Base-by-base conservation (phyloP, 2,797 vertebrate species). In the Gypaetus barbatus region DNA sequence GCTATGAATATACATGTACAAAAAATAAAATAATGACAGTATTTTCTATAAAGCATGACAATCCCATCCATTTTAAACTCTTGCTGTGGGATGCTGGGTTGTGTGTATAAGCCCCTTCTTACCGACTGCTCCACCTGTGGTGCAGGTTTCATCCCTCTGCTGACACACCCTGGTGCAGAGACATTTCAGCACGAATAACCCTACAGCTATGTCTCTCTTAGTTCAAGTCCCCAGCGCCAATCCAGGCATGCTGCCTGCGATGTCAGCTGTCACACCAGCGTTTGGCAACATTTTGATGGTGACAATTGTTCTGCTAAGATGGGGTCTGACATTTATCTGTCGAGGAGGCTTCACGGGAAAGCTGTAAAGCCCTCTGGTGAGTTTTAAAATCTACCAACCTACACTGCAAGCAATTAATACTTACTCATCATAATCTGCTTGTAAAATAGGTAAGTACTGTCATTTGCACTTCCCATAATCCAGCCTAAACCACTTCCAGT, bases 371-470 rank as follows among this genome's bases (percentile, higher is more conserved):
- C 73, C 48, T 57, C 31, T 43, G 52, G 27, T 75, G 83, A 90
- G 65, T 84, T 88, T 80, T 56, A 64, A 83, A 70, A 68, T 51
- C 57, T 35, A 25, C 14, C 54, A 64, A 85, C 78, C 80, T 91
- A 51, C 60, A 22, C 48, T 19, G 44, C 22, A 54, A 91, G 56
- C 86, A 95, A 91, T 90, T 71, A 93, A 52, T 87, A 48, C 28
- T 84, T 75, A 84, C 46, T 88, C 69, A 80, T 60, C 25, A 35
- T 69, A 30, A 95, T 92, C 80, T 89, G 70, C 76, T 65, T 66
- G 84, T 83, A 84, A 88, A 94, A 91, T 31, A 90, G 79, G 49
- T 75, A 88, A 83, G 28, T 64, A 10, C n/a, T 73, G 63, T 54
- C 63, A 82, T 76, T 82, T 46, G 18, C 35, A 52, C 61, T 65